These are phyloP conservation scores for Sceloporus undulatus DNA, from an alignment of 2,113 vertebrate species.

Conservation along the genomic window DNA sequence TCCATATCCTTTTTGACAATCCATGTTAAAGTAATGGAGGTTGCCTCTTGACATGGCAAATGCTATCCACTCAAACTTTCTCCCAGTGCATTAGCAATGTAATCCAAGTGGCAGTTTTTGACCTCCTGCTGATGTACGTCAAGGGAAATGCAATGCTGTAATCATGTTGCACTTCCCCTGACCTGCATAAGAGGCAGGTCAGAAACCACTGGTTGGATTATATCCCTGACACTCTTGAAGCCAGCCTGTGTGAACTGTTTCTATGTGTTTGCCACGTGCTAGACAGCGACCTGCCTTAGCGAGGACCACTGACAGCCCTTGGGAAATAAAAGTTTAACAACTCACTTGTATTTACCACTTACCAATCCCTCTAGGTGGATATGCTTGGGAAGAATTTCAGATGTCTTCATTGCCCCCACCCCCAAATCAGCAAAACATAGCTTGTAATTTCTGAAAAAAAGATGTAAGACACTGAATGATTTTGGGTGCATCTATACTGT, in stretches of 20 bases:
- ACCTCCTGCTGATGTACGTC: background rate
- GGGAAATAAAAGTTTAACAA: background rate
- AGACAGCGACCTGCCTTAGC: background rate
- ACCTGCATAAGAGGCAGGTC: background rate
- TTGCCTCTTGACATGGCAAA: constrained; percentile 7
- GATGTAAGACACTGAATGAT: background rate
- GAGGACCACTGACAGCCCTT: background rate
- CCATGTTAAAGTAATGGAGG: constrained; percentile 5
- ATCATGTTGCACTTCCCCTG: constrained; percentile 22
- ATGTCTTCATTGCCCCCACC: background rate
- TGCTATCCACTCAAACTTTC: background rate
- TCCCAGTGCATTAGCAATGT: constrained; percentile 17
- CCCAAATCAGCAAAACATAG: background rate
- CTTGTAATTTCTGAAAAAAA: background rate
- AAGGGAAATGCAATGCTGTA: constrained; percentile 12
- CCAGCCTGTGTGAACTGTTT: background rate
- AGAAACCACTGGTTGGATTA: constrained; percentile 6
- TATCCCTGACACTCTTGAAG: background rate
- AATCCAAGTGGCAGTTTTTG: constrained; percentile 24
- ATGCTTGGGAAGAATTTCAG: background rate
- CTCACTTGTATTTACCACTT: background rate
- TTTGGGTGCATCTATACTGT: too few species aligned
- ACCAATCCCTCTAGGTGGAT: background rate
- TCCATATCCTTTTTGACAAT: constrained; percentile 20
- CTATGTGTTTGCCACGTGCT: background rate